These are phyloP conservation scores for Ctenicera cuprea DNA, from an alignment of 2,888 invertebrate species.

Conservation along the genomic window DNA sequence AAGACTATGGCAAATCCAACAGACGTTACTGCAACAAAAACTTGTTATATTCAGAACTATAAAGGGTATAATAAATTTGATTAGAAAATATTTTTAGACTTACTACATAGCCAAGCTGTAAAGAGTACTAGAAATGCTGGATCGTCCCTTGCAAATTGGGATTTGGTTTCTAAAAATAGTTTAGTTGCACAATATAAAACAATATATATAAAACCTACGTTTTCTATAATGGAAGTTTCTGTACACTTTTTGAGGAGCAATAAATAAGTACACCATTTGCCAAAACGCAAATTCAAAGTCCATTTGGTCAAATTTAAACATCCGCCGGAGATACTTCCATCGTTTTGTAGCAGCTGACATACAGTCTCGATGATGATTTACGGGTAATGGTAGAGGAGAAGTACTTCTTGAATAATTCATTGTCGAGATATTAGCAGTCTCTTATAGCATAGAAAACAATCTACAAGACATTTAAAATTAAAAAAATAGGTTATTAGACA, in stretches of 20 bases:
- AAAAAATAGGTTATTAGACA: neutral
- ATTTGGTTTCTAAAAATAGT: constrained; percentile 90
- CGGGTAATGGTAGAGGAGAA: constrained; percentile 82
- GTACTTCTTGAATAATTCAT: constrained; percentile 75
- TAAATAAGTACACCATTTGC: constrained; percentile 98
- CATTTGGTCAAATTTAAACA: constrained; percentile 97
- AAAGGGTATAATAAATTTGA: no score
- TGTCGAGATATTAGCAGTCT: constrained; percentile 1
- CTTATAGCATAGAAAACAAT: neutral
- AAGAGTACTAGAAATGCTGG: constrained; percentile 97
- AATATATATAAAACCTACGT: constrained; percentile 78
- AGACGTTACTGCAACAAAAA: constrained; percentile 83
- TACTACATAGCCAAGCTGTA: constrained; percentile 87
- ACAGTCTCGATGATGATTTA: constrained; percentile 81
- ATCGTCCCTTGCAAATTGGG: constrained; percentile 99
- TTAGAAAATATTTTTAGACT: constrained; percentile 65
- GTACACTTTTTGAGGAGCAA: constrained; percentile 97
- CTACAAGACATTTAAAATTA: constrained; percentile 1
- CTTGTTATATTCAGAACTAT: no score
- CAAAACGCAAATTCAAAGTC: constrained; percentile 99
- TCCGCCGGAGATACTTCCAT: constrained; percentile 88
- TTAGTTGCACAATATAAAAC: neutral
- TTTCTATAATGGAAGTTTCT: constrained; percentile 98
- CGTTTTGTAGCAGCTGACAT: constrained; percentile 92
- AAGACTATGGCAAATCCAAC: constrained; percentile 90